These are phyloP conservation scores for Trissoscelio sp. DNA, from an alignment of 2,888 invertebrate species.

Conservation along the genomic window DNA sequence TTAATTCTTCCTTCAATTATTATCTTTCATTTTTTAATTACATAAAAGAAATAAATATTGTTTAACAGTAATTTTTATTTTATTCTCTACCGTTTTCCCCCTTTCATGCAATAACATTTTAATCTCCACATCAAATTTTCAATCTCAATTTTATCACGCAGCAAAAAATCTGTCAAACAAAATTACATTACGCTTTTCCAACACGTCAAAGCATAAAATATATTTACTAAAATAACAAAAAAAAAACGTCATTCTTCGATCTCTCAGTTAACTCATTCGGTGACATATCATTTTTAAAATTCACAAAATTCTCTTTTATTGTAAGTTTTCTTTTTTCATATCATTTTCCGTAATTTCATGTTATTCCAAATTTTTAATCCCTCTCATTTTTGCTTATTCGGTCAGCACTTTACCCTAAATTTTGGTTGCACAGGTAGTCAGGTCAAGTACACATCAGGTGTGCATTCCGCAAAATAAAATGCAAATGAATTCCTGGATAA, in stretches of 20 bases:
- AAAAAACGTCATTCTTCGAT: conserved; percentile 2
- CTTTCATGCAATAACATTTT: no score
- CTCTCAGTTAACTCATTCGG: not conserved
- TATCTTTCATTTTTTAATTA: not conserved
- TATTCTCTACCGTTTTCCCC: no score
- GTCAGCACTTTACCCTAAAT: conserved; percentile 17
- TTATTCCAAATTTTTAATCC: not conserved
- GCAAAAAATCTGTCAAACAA: conserved; percentile 2
- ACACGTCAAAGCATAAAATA: conserved; percentile 11
- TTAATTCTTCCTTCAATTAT: not conserved
- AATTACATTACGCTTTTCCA: conserved; percentile 4
- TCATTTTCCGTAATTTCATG: not conserved
- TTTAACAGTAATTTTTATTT: no score
- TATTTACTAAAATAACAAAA: conserved; percentile 2
- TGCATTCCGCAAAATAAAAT: conserved; percentile 54
- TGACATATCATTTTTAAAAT: conserved; percentile 1
- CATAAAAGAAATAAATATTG: no score
- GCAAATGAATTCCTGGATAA: conserved; percentile 45
- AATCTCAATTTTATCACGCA: not conserved
- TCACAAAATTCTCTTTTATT: not conserved
- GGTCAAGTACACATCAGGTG: conserved; percentile 40
- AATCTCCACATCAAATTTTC: no score
- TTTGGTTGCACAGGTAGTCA: conserved; percentile 38
- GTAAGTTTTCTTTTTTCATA: not conserved
- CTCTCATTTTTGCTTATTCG: not conserved